phyloP scores from a whole-genome alignment of 2,797 vertebrate species.

The Rhynchotus rufescens region DNA sequence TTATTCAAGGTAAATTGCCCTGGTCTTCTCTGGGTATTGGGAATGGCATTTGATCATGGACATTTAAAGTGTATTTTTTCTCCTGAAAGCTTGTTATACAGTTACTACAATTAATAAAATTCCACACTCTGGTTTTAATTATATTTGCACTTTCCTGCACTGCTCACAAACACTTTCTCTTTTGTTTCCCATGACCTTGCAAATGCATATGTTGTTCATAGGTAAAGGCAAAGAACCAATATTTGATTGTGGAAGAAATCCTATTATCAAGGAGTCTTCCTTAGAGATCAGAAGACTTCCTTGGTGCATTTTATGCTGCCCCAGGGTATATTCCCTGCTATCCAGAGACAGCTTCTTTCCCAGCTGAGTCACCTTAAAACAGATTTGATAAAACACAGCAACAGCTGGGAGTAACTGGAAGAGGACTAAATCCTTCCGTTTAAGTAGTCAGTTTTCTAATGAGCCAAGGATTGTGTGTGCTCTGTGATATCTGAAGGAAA shows the following conservation, averaged over 20 bases:
- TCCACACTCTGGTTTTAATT: background rate
- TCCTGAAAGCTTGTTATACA: background rate
- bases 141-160: background rate
- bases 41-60: background rate
- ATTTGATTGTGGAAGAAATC: background rate
- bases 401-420: background rate
- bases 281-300: background rate
- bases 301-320: background rate
- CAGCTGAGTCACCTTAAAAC: background rate
- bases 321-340: background rate
- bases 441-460: accelerated
- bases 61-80: background rate
- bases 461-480: background rate
- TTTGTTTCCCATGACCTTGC: background rate
- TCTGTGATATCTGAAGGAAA: background rate
- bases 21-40: background rate
- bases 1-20: background rate
- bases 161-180: background rate
- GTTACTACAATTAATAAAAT: too few relatives aligned
- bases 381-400: background rate
- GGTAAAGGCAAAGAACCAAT: background rate
- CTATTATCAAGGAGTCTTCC: too few relatives aligned
- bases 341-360: background rate
- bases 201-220: background rate
- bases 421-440: background rate